These are phyloP conservation scores for Bilobella aurantiaca DNA, from an alignment of 1,140 invertebrate species.

Conservation along the genomic window DNA sequence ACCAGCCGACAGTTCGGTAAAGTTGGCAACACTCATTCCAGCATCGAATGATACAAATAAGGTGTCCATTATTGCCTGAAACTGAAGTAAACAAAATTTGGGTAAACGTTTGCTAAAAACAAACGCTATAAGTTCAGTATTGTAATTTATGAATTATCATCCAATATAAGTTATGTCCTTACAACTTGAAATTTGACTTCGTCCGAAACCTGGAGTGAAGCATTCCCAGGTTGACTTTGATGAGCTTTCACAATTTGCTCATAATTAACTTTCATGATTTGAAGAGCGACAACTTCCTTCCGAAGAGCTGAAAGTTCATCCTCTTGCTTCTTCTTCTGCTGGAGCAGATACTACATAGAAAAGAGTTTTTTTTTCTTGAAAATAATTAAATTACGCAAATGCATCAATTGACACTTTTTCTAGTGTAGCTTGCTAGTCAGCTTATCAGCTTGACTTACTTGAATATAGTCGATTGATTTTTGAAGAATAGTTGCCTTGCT, in stretches of 20 bases:
- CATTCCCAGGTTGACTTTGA: conserved; percentile 77
- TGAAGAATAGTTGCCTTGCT: conserved; percentile 92
- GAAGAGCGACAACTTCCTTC: conserved; percentile 86
- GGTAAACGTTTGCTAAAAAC: no score
- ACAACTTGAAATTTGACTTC: conserved; percentile 94
- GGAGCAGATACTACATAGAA: conserved; percentile 61
- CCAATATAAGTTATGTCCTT: no score
- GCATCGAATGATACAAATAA: conserved; percentile 80
- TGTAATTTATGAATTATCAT: no score
- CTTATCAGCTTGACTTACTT: conserved; percentile 35
- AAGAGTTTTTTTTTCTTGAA: not conserved
- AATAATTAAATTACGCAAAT: not conserved
- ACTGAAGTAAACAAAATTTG: conserved; percentile 55
- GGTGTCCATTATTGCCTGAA: conserved; percentile 87
- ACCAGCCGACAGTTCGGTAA: conserved; percentile 80
- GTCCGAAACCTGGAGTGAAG: conserved; percentile 77
- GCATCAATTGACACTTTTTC: conserved; percentile 1
- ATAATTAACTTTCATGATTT: conserved; percentile 88
- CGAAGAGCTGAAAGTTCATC: conserved; percentile 80
- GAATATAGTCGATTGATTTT: conserved; percentile 81
- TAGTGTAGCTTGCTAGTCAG: no score
- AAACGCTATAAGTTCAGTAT: no score
- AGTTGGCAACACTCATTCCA: conserved; percentile 77
- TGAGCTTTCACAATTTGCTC: conserved; percentile 93
- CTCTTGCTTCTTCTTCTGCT: conserved; percentile 86